Evolutionary conservation across 1,140 invertebrate species (phyloP).

Genomic region (Procambarus virginalis): DNA sequence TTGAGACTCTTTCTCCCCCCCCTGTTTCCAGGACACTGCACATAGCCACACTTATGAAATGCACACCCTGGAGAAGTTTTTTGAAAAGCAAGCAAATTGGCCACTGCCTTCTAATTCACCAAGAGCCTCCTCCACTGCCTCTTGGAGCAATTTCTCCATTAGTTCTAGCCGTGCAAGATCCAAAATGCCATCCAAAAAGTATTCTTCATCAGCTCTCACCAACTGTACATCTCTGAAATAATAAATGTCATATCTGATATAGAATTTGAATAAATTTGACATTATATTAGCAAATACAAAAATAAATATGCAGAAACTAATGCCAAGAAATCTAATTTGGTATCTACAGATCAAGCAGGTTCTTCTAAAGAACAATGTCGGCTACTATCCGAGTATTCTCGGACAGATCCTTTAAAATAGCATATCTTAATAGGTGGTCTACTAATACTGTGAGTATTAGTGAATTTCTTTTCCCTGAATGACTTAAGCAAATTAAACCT

Average conservation of each 20-base stretch:
- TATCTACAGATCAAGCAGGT: background rate
- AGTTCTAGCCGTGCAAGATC: constrained; percentile 22
- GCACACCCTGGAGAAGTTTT: background rate
- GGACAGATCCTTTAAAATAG: no score
- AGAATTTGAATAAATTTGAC: background rate
- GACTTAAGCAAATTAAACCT: no score
- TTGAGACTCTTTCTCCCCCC: no score
- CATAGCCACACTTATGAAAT: background rate
- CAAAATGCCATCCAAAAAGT: constrained; percentile 37
- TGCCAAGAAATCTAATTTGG: background rate
- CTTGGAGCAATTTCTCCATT: constrained; percentile 32
- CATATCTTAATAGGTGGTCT: no score
- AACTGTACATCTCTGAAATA: constrained; percentile 40
- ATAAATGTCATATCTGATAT: background rate
- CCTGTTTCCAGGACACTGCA: no score
- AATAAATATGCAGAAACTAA: background rate
- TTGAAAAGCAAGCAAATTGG: background rate
- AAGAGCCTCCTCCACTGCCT: constrained; percentile 15
- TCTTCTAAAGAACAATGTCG: background rate
- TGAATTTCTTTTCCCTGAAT: no score
- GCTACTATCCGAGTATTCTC: no score
- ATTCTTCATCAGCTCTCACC: constrained; percentile 24
- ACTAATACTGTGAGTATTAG: no score
- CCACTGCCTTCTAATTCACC: constrained; percentile 3
- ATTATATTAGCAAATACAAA: background rate